Percentiles rank a stretch among this genome's conserved stretches.
Evolutionary conservation across 2,113 vertebrate species (phyloP).

Genomic region (Origma solitaria): DNA sequence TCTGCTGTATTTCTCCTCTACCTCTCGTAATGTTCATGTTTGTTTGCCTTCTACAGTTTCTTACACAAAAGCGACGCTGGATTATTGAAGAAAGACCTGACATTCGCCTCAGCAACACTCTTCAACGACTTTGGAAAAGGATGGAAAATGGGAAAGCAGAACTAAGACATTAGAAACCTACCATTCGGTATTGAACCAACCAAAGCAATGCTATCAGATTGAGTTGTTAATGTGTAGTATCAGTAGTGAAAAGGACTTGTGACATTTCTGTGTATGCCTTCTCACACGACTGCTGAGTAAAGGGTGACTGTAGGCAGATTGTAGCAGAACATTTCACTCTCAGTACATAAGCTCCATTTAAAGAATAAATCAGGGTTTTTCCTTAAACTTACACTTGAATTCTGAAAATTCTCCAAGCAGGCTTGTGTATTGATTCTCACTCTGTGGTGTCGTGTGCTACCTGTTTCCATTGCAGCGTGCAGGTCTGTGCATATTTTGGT

Average conservation of each 20-base stretch:
- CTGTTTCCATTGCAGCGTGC: conserved; percentile 6
- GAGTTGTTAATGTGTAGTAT: conserved; percentile 35
- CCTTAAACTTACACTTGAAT: conserved; percentile 56
- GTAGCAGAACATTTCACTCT: conserved; percentile 13
- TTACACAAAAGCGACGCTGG: conserved; percentile 36
- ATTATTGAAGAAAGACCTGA: conserved; percentile 49
- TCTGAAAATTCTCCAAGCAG: conserved; percentile 19
- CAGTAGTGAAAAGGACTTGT: conserved; percentile 14
- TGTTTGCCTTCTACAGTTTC: conserved; percentile 56
- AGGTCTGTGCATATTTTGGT: neutral
- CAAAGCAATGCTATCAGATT: conserved; percentile 50
- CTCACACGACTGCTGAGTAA: conserved; percentile 5
- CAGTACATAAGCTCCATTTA: neutral
- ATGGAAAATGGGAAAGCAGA: conserved; percentile 35
- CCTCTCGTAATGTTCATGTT: neutral
- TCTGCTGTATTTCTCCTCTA: neutral
- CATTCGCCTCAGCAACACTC: conserved; percentile 14
- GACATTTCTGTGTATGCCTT: neutral
- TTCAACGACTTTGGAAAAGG: conserved; percentile 31
- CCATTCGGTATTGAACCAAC: conserved; percentile 50
- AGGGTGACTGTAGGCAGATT: neutral
- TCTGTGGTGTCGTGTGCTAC: conserved; percentile 15
- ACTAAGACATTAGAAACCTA: conserved; percentile 26
- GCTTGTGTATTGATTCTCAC: conserved; percentile 31
- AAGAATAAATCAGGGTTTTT: conserved; percentile 3